Percentiles rank a stretch among this genome's conserved stretches.
Conservation (phyloP, 1,140 invertebrate species). For the Drosophila dunni region DNA sequence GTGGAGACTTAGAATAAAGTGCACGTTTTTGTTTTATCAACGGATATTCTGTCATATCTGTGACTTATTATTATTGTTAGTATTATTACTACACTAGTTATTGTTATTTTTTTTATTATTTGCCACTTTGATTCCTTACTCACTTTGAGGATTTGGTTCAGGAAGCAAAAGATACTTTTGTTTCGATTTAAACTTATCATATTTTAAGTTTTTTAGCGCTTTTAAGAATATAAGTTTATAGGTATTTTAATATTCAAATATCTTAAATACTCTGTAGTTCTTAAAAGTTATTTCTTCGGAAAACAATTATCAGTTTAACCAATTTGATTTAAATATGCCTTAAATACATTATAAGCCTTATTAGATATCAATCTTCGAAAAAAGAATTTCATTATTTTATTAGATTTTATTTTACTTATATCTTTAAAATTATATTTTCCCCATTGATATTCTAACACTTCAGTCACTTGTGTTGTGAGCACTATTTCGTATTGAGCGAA, state of each 20-base stretch:
- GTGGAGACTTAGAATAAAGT: slow-evolving; percentile 10
- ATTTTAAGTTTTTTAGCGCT: background rate
- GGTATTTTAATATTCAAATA: too few relatives aligned
- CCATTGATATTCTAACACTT: background rate
- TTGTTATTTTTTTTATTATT: slow-evolving; percentile 3
- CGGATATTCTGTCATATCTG: slow-evolving; percentile 9
- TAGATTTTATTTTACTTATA: background rate
- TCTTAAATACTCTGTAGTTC: too few relatives aligned
- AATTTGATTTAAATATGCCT: too few relatives aligned
- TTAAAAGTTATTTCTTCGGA: too few relatives aligned
- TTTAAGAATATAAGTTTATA: too few relatives aligned
- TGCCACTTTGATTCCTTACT: background rate
- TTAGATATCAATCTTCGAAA: too few relatives aligned
- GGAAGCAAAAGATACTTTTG: background rate
- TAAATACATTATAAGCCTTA: too few relatives aligned
- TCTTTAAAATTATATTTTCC: background rate
- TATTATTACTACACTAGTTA: background rate
- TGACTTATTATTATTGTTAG: slow-evolving; percentile 15
- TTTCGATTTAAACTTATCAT: background rate
- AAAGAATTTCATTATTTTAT: background rate
- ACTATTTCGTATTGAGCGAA: background rate
- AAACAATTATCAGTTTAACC: too few relatives aligned
- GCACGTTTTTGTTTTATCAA: slow-evolving; percentile 16
- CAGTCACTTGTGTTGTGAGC: background rate
- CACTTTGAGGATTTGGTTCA: background rate